phyloP scores from a whole-genome alignment of 2,888 invertebrate genomes.

The Volucella inanis region DNA sequence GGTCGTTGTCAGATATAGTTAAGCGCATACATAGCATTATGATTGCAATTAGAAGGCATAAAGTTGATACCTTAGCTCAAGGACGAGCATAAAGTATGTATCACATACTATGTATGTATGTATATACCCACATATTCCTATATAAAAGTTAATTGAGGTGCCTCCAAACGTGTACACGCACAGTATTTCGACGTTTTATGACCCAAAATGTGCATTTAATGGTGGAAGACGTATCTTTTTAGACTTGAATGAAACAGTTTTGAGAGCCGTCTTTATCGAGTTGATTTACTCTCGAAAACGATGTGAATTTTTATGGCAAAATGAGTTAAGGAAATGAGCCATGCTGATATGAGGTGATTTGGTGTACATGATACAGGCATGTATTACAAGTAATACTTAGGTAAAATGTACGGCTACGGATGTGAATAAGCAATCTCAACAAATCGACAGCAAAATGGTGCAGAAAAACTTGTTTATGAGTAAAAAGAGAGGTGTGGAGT shows the following conservation, averaged over 20 bases:
- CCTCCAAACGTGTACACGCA: constrained; percentile 16
- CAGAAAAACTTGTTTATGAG: background rate
- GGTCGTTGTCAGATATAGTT: constrained; percentile 20
- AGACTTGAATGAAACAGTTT: constrained; percentile 35
- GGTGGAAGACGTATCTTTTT: constrained; percentile 38
- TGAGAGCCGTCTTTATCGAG: constrained; percentile 11
- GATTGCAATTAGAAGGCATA: constrained; percentile 9
- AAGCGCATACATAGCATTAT: background rate
- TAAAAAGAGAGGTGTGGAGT: background rate
- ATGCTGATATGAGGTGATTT: constrained; percentile 6
- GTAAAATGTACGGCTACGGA: background rate
- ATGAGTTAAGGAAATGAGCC: constrained; percentile 18
- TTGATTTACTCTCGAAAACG: constrained; percentile 8
- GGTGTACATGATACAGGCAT: background rate
- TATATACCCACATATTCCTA: no score
- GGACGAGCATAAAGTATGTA: constrained; percentile 12
- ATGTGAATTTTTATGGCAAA: constrained; percentile 23
- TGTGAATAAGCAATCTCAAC: background rate
- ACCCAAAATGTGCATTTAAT: constrained; percentile 56
- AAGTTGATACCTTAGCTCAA: constrained; percentile 17
- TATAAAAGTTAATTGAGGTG: constrained; percentile 29
- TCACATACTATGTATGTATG: no score
- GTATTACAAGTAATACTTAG: background rate
- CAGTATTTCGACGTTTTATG: constrained; percentile 32
- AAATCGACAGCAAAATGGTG: background rate